These are phyloP conservation scores for Nysson spinosus DNA, from an alignment of 2,888 invertebrate species.

Conservation along the genomic window DNA sequence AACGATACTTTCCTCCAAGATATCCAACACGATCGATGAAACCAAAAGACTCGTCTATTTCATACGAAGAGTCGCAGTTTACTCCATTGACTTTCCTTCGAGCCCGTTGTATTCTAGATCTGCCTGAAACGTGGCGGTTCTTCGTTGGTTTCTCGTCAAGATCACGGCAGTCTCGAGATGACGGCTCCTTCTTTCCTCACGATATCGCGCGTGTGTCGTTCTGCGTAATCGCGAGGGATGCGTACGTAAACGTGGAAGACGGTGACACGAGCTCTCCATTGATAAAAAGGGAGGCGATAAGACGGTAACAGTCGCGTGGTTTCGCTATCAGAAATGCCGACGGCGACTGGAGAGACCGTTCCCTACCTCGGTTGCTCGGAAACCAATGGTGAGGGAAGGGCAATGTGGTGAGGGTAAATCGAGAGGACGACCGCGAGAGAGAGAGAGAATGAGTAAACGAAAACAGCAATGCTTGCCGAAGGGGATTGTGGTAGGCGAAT, in stretches of 20 bases:
- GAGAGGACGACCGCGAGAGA: slow-evolving; percentile 10
- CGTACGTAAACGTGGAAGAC: slow-evolving; percentile 59
- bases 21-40: too few relatives aligned
- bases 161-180: not conserved
- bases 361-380: slow-evolving; percentile 35
- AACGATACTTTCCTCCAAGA: too few relatives aligned
- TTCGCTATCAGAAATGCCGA: slow-evolving; percentile 61
- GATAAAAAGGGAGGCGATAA: slow-evolving; percentile 55
- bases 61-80: too few relatives aligned
- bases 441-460: slow-evolving; percentile 8
- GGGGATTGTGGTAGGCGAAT: slow-evolving; percentile 42
- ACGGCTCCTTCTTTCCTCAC: slow-evolving; percentile 44
- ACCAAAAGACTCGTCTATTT: too few relatives aligned
- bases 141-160: too few relatives aligned
- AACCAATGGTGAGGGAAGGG: slow-evolving; percentile 25
- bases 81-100: slow-evolving; percentile 17
- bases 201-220: slow-evolving; percentile 59
- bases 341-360: slow-evolving; percentile 60
- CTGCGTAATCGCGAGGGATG: slow-evolving; percentile 58
- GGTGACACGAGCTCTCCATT: slow-evolving; percentile 58
- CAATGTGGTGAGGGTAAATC: slow-evolving; percentile 37
- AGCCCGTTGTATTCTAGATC: too few relatives aligned
- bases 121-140: too few relatives aligned
- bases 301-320: slow-evolving; percentile 51
- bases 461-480: slow-evolving; percentile 1